Evolutionary conservation across 2,113 vertebrate species (phyloP).

Genomic region (Phaethon lepturus): DNA sequence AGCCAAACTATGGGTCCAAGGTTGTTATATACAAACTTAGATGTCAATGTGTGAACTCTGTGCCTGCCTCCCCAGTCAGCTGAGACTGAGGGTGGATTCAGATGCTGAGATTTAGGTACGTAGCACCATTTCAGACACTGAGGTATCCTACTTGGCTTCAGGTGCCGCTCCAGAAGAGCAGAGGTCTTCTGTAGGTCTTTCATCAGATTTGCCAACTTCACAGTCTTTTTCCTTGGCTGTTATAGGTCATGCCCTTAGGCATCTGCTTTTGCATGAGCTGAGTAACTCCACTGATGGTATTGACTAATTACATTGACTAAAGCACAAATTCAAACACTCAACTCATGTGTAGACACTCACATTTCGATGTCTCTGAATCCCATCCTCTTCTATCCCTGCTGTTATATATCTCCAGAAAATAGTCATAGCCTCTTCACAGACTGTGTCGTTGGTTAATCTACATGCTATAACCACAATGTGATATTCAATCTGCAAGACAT

Average conservation of each 20-base stretch:
- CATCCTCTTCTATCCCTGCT: neutral
- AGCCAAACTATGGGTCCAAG: neutral
- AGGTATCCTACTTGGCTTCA: neutral
- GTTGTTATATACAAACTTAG: neutral
- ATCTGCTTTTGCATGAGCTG: neutral
- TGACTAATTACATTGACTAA: neutral
- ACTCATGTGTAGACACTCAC: neutral
- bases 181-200: neutral
- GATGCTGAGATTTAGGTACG: neutral
- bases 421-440: neutral
- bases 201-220: neutral
- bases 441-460: neutral
- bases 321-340: neutral
- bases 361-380: neutral
- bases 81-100: neutral
- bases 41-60: neutral
- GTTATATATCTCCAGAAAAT: neutral
- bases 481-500: neutral
- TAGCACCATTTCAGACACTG: neutral
- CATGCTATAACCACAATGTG: neutral
- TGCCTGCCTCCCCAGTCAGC: neutral
- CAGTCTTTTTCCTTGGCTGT: neutral
- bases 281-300: neutral
- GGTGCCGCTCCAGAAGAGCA: neutral
- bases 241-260: neutral